phyloP scores from a whole-genome alignment of 2,888 invertebrate genomes.

The Automeris io region DNA sequence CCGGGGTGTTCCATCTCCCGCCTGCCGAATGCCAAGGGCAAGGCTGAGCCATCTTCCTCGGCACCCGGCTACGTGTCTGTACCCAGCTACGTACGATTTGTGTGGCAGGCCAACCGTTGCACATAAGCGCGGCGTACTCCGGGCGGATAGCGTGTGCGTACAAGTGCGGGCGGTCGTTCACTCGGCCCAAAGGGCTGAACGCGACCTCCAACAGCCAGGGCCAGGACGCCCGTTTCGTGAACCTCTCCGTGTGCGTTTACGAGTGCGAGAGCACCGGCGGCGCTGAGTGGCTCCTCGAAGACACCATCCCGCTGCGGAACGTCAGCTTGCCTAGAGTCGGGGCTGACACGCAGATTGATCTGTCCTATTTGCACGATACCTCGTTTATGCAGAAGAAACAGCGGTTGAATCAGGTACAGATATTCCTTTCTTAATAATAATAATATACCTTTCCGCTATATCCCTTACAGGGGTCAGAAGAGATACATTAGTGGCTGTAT shows the following conservation, averaged over 20 bases:
- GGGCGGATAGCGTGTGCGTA: conserved; percentile 98
- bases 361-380: conserved; percentile 89
- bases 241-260: conserved; percentile 96
- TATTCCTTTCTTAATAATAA: no score
- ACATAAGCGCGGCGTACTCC: conserved; percentile 98
- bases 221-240: conserved; percentile 86
- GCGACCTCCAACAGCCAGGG: conserved; percentile 69
- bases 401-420: conserved; percentile 84
- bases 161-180: conserved; percentile 93
- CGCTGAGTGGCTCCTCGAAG: conserved; percentile 95
- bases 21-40: no score
- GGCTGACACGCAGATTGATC: conserved; percentile 88
- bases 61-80: no score
- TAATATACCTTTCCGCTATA: no score
- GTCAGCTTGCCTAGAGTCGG: conserved; percentile 90
- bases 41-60: no score
- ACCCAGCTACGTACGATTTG: no score
- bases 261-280: conserved; percentile 99
- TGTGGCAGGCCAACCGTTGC: conserved; percentile 87
- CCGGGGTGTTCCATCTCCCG: no score
- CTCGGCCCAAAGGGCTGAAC: conserved; percentile 87
- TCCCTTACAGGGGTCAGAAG: no score
- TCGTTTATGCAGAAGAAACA: conserved; percentile 89
- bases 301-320: conserved; percentile 95
- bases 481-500: no score